Base-by-base conservation (phyloP, 2,888 invertebrate genomes). In the Alcis repandata region DNA sequence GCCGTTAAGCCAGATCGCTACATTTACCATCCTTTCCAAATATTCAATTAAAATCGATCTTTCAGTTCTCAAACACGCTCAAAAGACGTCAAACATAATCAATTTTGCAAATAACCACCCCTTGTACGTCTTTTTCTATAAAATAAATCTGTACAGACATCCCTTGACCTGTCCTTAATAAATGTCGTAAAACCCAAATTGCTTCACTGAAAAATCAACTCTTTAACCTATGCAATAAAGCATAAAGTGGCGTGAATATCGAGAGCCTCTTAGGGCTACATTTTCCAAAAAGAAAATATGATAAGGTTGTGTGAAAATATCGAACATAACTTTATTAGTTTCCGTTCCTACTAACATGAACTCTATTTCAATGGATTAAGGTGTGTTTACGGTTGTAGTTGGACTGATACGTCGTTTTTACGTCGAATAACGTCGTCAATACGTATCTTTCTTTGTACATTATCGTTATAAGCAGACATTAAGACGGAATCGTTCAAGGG, bases 11-110 rank as follows among this genome's bases (percentile, higher is more conserved):
- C 74, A 63, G 79, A 82, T 84, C 85, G 83, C 82, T 85, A 84
- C 73, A 72, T 66, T 76, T 63, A 75, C 77, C 77, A 80, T 81
- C 82, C 82, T 75, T 79, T 83, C 76, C 56, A 76, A 80, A 79
- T 79, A 90, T 91, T 90, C 87, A 91, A 91, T 91, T 92, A 90
- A 87, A 89, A 86, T 86, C 88, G 85, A 91, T 90, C 86, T 69
- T 58, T 73, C 68, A 70, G 76, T 49, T 56, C 17, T 17, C 56
- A 85, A 85, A 86, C 85, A 77, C 81, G 77, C 81, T 72, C 70
- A 92, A 92, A 86, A 86, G 81, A 88, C 89, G 87, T 86, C 85
- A 89, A 89, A 90, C 84, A 84, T 92, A 91, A 92, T 92, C 92
- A 92, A 92, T 92, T 92, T 91, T 87, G 88, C 90, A 92, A 91